Base-by-base conservation (phyloP, 2,797 vertebrate species). In the Xyrichtys novacula region DNA sequence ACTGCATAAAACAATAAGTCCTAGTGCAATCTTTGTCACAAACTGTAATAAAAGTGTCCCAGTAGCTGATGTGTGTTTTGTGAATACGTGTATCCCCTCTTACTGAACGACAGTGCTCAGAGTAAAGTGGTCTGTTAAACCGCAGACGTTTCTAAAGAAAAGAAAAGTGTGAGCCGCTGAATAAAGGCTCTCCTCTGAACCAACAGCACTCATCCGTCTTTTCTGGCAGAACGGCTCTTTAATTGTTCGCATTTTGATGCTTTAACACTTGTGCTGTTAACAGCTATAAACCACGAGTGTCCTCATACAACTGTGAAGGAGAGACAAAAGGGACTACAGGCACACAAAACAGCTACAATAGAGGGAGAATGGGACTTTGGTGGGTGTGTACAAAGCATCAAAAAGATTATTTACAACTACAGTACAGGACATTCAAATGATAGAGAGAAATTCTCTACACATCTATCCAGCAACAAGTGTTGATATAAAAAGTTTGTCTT, bases 221-320 rank as follows among this genome's bases (percentile, higher is more conserved):
- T 95, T 95, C 93, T 95, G 93, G 92, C 57, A 49, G 91, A 77
- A 74, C 38, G 89, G 93, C 91, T 53, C 93, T 94, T 92, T 95
- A 96, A 97, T 96, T 96, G 95, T 97, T 93, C 74, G 85, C 93
- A 91, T 96, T 97, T 94, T 94, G 94, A 95, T 94, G 94, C 93
- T 96, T 96, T 96, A 96, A 96, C 96, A 95, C 95, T 96, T 96
- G 95, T 95, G 95, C 94, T 95, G 94, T 86, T 94, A 95, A 93
- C 94, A 95, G 93, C 95, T 94, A 93, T 96, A 96, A 95, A 95
- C 86, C 91, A 93, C 84, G 93, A 95, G 95, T 95, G 94, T 95
- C 95, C 94, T 95, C 94, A 93, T 93, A 94, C 95, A 95, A 95
- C 95, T 96, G 94, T 94, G 95, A 95, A 84, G 84, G 65, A 58